These are phyloP conservation scores for Pygathrix nemaeus DNA, from an alignment of 2,113 vertebrate genomes.

Conservation along the genomic window DNA sequence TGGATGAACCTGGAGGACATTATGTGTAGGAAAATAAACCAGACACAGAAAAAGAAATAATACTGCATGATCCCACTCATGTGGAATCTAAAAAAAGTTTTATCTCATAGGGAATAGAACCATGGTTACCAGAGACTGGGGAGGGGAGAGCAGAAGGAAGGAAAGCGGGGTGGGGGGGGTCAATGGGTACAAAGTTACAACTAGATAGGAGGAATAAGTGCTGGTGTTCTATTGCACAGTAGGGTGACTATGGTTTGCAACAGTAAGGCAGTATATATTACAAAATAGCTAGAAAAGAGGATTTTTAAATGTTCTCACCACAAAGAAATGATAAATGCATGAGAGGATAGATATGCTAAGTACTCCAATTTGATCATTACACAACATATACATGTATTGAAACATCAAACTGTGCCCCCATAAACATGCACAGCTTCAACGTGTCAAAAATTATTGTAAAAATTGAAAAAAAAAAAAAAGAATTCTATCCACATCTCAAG, in stretches of 20 bases:
- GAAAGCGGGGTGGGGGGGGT: too few relatives aligned
- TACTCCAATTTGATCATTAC: background rate
- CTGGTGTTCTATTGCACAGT: background rate
- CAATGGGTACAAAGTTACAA: background rate
- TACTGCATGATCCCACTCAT: background rate
- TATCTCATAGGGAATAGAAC: background rate
- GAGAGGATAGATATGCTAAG: background rate
- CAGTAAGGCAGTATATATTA: background rate
- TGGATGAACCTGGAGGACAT: background rate
- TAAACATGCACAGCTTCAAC: background rate
- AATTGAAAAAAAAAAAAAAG: background rate
- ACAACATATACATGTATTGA: background rate
- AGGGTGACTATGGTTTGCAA: background rate
- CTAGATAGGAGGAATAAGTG: background rate
- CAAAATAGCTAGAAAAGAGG: background rate
- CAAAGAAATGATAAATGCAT: background rate
- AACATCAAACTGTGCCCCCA: background rate
- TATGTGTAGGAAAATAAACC: background rate
- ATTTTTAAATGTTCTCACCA: background rate
- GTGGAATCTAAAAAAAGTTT: background rate
- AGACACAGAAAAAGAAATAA: background rate
- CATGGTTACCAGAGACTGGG: background rate
- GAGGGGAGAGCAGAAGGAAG: background rate
- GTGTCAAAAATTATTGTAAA: background rate
- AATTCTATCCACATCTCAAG: background rate